A percentile compares a stretch with the other conserved stretches of the same genome.
Evolutionary conservation across 2,888 invertebrate species (phyloP).

Genomic region (Epsilonema sp.): DNA sequence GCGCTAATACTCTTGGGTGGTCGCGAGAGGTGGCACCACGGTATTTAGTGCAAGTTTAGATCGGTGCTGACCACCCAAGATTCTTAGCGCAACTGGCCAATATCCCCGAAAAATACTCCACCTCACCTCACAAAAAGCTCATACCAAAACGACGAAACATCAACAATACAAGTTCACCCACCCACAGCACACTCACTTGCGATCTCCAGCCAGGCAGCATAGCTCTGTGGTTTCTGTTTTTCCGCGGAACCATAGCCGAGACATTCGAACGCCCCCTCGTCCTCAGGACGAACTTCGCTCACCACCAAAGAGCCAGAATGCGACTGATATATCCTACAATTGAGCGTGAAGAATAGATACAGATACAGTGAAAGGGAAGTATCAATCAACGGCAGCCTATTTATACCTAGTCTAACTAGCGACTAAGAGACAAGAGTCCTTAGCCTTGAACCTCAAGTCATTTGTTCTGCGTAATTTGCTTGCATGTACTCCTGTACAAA

Average conservation of each 20-base stretch:
- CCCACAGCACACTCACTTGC: slow-evolving; percentile 38
- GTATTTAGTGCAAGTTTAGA: too few species aligned
- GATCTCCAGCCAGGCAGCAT: slow-evolving; percentile 41
- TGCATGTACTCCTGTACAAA: too few species aligned
- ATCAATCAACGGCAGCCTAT: too few species aligned
- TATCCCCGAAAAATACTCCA: neutral
- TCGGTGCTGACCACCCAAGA: neutral
- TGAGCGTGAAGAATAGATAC: too few species aligned
- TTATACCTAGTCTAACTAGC: neutral
- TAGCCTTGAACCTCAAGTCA: too few species aligned
- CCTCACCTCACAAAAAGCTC: neutral
- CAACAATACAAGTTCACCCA: neutral
- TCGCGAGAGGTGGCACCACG: too few species aligned
- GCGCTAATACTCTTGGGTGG: too few species aligned
- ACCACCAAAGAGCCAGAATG: slow-evolving; percentile 20
- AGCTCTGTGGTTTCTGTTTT: slow-evolving; percentile 39
- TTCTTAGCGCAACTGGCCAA: too few species aligned
- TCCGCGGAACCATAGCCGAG: neutral
- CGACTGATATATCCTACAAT: neutral
- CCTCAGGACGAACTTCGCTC: slow-evolving; percentile 12
- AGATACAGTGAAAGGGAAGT: too few species aligned
- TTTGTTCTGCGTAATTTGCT: too few species aligned
- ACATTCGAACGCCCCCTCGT: slow-evolving; percentile 25
- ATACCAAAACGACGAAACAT: neutral
- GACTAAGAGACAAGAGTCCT: too few species aligned